A percentile compares a stretch with the other conserved stretches of the same genome.
phyloP scores from a whole-genome alignment of 2,113 vertebrate species.

The Xenus cinereus region DNA sequence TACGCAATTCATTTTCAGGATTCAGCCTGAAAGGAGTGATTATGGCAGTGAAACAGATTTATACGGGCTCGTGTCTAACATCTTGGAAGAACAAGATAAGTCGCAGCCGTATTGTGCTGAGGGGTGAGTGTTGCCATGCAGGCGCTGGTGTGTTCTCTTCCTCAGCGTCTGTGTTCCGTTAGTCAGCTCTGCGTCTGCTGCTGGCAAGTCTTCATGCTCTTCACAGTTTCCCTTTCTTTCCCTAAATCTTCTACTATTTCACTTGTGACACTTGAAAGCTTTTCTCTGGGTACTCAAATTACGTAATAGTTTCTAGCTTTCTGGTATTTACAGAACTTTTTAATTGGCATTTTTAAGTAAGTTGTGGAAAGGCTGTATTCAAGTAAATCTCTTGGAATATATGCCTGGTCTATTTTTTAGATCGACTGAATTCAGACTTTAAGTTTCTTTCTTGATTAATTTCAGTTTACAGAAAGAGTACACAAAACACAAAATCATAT shows the following conservation, averaged over 20 bases:
- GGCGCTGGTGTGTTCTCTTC: neutral
- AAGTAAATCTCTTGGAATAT: neutral
- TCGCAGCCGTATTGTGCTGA: conserved; percentile 78
- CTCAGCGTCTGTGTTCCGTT: neutral
- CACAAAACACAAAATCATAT: neutral
- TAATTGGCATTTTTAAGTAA: neutral
- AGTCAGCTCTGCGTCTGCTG: neutral
- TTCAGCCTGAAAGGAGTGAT: conserved; percentile 77
- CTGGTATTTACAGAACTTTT: neutral
- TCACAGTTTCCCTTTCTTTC: neutral
- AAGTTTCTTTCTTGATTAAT: conserved; percentile 6
- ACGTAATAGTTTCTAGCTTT: neutral
- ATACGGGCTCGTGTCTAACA: conserved; percentile 89
- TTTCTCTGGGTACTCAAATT: neutral
- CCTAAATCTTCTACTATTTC: neutral
- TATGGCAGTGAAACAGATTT: conserved; percentile 88
- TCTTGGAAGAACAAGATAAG: conserved; percentile 88
- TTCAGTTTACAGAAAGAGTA: neutral
- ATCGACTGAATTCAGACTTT: neutral
- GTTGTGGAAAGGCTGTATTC: neutral
- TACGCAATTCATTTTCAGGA: conserved; percentile 67
- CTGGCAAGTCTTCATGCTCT: neutral
- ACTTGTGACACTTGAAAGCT: neutral
- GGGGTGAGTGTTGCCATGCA: conserved; percentile 77
- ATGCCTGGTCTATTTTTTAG: neutral